phyloP scores from a whole-genome alignment of 1,140 invertebrate genomes.

The Chrysopa pallens region DNA sequence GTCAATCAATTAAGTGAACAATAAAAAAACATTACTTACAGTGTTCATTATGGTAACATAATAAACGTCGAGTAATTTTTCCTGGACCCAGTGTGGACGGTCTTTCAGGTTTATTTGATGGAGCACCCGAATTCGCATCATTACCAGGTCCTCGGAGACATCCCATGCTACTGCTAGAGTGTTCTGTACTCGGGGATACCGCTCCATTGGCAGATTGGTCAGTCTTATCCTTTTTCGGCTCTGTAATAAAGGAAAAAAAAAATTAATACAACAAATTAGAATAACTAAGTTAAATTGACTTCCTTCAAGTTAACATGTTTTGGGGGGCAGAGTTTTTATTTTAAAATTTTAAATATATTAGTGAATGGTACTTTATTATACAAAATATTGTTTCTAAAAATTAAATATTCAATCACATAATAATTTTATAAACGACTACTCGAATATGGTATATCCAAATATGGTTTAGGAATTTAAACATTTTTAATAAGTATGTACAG shows the following conservation, averaged over 20 bases:
- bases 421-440: too few relatives aligned
- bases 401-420: background rate
- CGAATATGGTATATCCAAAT: too few relatives aligned
- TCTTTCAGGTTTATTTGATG: conserved; percentile 41
- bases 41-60: conserved; percentile 55
- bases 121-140: conserved; percentile 22
- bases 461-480: too few relatives aligned
- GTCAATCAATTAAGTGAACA: background rate
- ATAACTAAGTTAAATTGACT: too few relatives aligned
- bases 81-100: conserved; percentile 54
- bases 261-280: background rate
- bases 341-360: too few relatives aligned
- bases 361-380: background rate
- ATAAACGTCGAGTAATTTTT: conserved; percentile 45
- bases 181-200: conserved; percentile 36
- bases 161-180: conserved; percentile 26
- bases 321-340: too few relatives aligned
- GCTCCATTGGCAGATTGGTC: conserved; percentile 51
- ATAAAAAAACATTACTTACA: conserved; percentile 29
- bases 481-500: too few relatives aligned
- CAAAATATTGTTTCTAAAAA: background rate
- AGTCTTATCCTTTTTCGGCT: conserved; percentile 80
- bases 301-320: too few relatives aligned
- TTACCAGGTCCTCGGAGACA: conserved; percentile 10
- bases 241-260: conserved; percentile 34